Conservation (phyloP, 2,888 invertebrate species). For the Sylvicola fuscatus region DNA sequence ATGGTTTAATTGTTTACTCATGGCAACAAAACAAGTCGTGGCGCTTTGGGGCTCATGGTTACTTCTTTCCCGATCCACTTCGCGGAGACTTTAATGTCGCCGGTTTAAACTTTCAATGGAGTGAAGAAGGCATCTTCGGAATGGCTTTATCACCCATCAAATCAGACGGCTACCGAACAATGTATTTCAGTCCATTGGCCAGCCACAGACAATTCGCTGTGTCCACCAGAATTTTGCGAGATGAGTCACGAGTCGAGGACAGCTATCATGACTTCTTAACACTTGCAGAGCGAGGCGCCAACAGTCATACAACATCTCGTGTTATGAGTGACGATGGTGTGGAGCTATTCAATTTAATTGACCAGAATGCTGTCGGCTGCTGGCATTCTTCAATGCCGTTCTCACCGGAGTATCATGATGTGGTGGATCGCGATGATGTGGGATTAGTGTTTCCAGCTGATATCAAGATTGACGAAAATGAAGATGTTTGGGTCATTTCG, state of each 20-base stretch:
- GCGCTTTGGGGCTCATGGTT: constrained; percentile 54
- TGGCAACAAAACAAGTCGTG: constrained; percentile 57
- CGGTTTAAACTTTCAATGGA: constrained; percentile 71
- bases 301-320: constrained; percentile 49
- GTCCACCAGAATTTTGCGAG: constrained; percentile 48
- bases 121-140: constrained; percentile 62
- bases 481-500: constrained; percentile 60
- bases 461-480: constrained; percentile 48
- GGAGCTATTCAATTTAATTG: constrained; percentile 56
- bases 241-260: constrained; percentile 41
- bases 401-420: constrained; percentile 39
- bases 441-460: constrained; percentile 61
- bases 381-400: constrained; percentile 53
- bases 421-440: constrained; percentile 54
- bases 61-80: constrained; percentile 62
- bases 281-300: constrained; percentile 37
- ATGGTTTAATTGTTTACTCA: constrained; percentile 60
- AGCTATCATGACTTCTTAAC: constrained; percentile 49
- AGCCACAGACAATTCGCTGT: constrained; percentile 62
- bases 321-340: constrained; percentile 56
- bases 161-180: constrained; percentile 42
- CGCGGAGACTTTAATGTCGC: constrained; percentile 58
- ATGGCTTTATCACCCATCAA: constrained; percentile 47
- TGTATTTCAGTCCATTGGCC: constrained; percentile 61
- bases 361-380: constrained; percentile 65